These are phyloP conservation scores for Eustalomyia histrio DNA, from an alignment of 2,888 invertebrate genomes.

Conservation along the genomic window DNA sequence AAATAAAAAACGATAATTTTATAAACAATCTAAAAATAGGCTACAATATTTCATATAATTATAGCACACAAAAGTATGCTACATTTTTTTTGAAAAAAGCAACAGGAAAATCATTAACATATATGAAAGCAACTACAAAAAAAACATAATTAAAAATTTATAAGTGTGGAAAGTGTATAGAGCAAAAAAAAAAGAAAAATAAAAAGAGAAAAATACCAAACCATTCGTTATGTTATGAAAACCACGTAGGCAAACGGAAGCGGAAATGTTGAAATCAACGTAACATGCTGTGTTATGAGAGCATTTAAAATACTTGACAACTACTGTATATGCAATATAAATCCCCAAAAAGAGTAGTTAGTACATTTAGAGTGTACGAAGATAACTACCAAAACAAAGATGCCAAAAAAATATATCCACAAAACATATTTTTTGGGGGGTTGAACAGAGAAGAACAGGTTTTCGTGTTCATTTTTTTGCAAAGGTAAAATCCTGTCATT, in stretches of 20 bases:
- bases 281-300: slow-evolving; percentile 31
- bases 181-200: slow-evolving; percentile 13
- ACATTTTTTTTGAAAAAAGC: slow-evolving; percentile 37
- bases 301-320: slow-evolving; percentile 4
- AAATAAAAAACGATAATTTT: slow-evolving; percentile 33
- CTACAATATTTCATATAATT: slow-evolving; percentile 19
- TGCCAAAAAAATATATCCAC: slow-evolving; percentile 20
- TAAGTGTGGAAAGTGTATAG: neutral
- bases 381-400: slow-evolving; percentile 8
- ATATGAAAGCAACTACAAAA: slow-evolving; percentile 12
- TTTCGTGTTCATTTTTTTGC: slow-evolving; percentile 5
- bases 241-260: slow-evolving; percentile 45
- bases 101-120: slow-evolving; percentile 52
- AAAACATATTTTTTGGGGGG: slow-evolving; percentile 20
- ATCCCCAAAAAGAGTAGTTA: slow-evolving; percentile 1
- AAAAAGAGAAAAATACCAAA: neutral
- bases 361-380: slow-evolving; percentile 7
- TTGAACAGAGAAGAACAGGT: slow-evolving; percentile 25
- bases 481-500: slow-evolving; percentile 19
- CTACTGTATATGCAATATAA: neutral
- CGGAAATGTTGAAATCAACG: slow-evolving; percentile 49
- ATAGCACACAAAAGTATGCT: slow-evolving; percentile 15
- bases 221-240: slow-evolving; percentile 30
- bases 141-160: slow-evolving; percentile 8
- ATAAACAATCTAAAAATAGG: slow-evolving; percentile 42